phyloP scores from a whole-genome alignment of 2,888 invertebrate species.

The Drosophila nr. fundita region DNA sequence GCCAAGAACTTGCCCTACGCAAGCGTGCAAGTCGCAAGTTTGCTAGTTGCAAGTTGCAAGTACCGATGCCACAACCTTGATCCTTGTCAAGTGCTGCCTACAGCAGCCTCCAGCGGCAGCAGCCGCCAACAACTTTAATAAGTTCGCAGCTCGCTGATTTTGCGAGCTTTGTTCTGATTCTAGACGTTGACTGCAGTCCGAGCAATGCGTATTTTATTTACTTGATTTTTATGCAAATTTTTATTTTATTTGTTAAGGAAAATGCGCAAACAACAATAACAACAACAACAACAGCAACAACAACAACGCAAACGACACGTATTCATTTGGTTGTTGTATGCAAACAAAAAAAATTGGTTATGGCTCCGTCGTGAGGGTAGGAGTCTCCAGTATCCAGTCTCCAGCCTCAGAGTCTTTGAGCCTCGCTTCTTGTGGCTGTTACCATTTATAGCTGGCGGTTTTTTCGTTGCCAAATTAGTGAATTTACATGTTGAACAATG shows the following conservation, averaged over 20 bases:
- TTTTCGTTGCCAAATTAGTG: conserved; percentile 81
- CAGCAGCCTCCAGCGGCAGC: conserved; percentile 44
- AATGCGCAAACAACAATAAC: conserved; percentile 44
- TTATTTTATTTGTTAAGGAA: conserved; percentile 75
- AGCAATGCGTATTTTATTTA: conserved; percentile 69
- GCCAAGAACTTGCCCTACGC: conserved; percentile 48
- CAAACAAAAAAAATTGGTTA: conserved; percentile 65
- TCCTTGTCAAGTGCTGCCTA: conserved; percentile 81
- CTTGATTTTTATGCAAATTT: conserved; percentile 81
- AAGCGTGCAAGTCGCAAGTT: conserved; percentile 29
- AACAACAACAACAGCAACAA: conserved; percentile 4
- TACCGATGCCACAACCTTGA: conserved; percentile 74
- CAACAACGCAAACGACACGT: conserved; percentile 56
- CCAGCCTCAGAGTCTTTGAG: conserved; percentile 29
- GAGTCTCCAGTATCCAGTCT: conserved; percentile 41
- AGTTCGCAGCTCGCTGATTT: conserved; percentile 74
- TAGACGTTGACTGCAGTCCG: conserved; percentile 39
- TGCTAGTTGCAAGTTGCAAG: conserved; percentile 34
- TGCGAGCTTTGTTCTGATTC: conserved; percentile 51
- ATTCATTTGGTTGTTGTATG: conserved; percentile 75
- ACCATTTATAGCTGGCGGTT: conserved; percentile 77
- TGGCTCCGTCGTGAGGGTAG: conserved; percentile 55
- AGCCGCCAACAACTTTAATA: conserved; percentile 74
- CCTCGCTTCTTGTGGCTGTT: conserved; percentile 57
- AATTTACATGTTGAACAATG: conserved; percentile 82